Percentiles rank a stretch among this genome's conserved stretches.
These are phyloP conservation scores for Lethenteron reissneri DNA, from an alignment of 2,113 vertebrate species.

Conservation along the genomic window DNA sequence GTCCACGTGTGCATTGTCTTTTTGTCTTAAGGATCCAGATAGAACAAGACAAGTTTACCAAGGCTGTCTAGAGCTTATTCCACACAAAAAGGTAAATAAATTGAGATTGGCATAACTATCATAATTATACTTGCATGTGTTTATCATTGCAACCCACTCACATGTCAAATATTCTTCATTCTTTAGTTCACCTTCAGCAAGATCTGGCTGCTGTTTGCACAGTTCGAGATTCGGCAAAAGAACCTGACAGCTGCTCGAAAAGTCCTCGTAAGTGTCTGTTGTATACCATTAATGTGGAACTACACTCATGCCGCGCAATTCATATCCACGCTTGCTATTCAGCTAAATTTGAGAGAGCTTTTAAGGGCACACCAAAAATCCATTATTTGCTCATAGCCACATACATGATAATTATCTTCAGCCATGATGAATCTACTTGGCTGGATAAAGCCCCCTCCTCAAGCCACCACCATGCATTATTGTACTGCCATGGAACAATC, in stretches of 20 bases:
- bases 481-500: no score
- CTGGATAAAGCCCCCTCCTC: no score
- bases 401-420: no score
- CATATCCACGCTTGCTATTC: no score
- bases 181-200: slow-evolving; percentile 86
- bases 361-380: no score
- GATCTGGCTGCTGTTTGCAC: slow-evolving; percentile 72
- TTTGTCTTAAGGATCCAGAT: slow-evolving; percentile 43
- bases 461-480: no score
- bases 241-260: slow-evolving; percentile 57
- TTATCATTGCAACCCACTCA: neutral
- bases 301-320: no score
- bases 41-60: slow-evolving; percentile 79
- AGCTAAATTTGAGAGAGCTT: no score
- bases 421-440: no score
- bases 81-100: slow-evolving; percentile 92
- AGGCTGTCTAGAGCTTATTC: slow-evolving; percentile 70
- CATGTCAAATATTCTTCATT: slow-evolving; percentile 13
- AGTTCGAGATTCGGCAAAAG: slow-evolving; percentile 93
- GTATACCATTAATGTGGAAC: no score
- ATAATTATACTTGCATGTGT: neutral
- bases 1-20: neutral
- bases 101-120: slow-evolving; percentile 6
- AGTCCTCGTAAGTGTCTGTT: slow-evolving; percentile 44
- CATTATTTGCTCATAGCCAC: no score